Percentiles rank a stretch among this genome's conserved stretches.
Evolutionary conservation across 2,888 invertebrate genomes (phyloP).

Genomic region (Mechanitis mazaeus): DNA sequence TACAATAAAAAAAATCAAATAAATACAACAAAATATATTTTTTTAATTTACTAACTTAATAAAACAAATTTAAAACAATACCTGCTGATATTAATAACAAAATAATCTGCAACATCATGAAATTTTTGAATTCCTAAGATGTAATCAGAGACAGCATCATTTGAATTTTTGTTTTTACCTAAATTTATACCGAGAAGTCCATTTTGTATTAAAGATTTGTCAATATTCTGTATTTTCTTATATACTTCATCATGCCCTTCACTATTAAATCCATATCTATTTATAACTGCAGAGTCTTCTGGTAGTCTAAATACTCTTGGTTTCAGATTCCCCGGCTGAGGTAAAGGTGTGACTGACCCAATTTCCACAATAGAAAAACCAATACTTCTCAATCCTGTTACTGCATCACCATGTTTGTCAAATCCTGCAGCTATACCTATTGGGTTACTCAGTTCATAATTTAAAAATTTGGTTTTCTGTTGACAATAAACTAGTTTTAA

Average conservation of each 20-base stretch:
- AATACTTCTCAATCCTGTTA: conserved; percentile 85
- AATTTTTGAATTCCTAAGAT: conserved; percentile 90
- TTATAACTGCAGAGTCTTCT: conserved; percentile 93
- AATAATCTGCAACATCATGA: conserved; percentile 91
- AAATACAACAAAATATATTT: neutral
- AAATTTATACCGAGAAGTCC: conserved; percentile 94
- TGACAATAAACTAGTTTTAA: conserved; percentile 17
- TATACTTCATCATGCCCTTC: conserved; percentile 89
- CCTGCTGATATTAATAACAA: conserved; percentile 97
- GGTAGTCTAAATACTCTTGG: conserved; percentile 93
- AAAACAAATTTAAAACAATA: conserved; percentile 31
- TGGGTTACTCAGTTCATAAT: conserved; percentile 87
- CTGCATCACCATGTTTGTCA: conserved; percentile 97
- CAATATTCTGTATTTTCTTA: conserved; percentile 78
- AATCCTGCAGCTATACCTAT: conserved; percentile 99
- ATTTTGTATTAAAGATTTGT: conserved; percentile 68
- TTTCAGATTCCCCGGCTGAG: conserved; percentile 94
- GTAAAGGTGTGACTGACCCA: conserved; percentile 95
- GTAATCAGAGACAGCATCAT: conserved; percentile 87
- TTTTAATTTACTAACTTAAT: too few species aligned
- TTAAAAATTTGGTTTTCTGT: conserved; percentile 84
- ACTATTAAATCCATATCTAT: conserved; percentile 94
- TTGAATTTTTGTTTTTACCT: conserved; percentile 94
- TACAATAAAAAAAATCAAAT: conserved; percentile 47
- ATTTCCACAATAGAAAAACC: conserved; percentile 98